Percentiles rank a stretch among this genome's conserved stretches.
Conservation (phyloP, 2,797 vertebrate species). For the Amniataba percoides region DNA sequence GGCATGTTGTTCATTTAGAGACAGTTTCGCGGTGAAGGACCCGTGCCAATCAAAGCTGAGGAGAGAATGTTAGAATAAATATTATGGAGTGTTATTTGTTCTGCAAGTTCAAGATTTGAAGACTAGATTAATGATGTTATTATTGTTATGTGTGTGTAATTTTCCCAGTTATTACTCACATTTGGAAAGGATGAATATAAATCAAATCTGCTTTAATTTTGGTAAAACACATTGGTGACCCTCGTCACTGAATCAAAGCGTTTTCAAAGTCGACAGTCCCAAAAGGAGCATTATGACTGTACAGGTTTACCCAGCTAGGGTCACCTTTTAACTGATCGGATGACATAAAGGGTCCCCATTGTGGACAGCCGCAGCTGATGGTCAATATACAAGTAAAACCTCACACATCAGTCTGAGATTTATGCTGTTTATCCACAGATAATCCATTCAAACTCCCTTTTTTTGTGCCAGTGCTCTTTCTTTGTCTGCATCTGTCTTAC, state of each 20-base stretch:
- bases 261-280: not conserved
- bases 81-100: not conserved
- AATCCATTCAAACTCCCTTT: constrained; percentile 37
- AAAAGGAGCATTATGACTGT: too few relatives aligned
- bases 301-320: not conserved
- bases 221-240: not conserved
- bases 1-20: constrained; percentile 47
- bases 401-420: constrained; percentile 15
- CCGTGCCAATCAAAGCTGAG: constrained; percentile 10
- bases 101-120: constrained; percentile 1
- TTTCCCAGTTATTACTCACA: not conserved
- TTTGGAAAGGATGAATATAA: not conserved
- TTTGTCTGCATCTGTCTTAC: constrained; percentile 22
- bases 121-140: constrained; percentile 6
- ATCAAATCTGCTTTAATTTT: not conserved
- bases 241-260: not conserved
- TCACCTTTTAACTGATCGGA: not conserved
- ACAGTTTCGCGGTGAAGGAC: constrained; percentile 29
- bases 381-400: constrained; percentile 13
- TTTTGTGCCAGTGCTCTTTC: constrained; percentile 25
- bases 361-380: constrained; percentile 12
- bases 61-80: constrained; percentile 8
- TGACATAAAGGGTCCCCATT: not conserved
- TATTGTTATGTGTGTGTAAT: not conserved
- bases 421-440: constrained; percentile 16